Conservation (phyloP, 2,797 vertebrate genomes). For the Orientallactaga sibirica region DNA sequence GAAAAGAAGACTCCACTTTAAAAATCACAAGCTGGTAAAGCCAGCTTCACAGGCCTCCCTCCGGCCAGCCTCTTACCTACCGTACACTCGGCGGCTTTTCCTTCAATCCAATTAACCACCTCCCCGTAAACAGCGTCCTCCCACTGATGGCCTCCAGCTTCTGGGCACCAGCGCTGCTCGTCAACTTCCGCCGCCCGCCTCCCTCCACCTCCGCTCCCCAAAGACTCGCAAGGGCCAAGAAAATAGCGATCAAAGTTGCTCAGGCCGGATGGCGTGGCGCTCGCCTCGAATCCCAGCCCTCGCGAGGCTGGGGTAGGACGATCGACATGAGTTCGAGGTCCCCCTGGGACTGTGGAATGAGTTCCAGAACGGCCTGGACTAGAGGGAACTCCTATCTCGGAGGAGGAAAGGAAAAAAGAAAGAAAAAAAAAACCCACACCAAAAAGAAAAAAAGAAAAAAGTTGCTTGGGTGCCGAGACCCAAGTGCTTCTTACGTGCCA, state of each 20-base stretch:
- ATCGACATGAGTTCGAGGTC: no score
- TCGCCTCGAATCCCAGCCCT: no score
- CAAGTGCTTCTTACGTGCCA: neutral
- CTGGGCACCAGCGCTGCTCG: neutral
- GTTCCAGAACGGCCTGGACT: no score
- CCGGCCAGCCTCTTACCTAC: neutral
- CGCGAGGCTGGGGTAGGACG: no score
- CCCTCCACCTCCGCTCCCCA: neutral
- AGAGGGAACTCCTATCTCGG: no score
- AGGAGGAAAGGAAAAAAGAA: no score
- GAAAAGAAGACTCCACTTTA: neutral
- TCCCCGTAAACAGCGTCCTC: neutral
- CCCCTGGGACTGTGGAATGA: no score
- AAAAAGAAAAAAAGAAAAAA: neutral
- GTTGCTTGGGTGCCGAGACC: neutral
- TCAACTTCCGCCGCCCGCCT: constrained; percentile 26
- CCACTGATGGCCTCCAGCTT: constrained; percentile 59
- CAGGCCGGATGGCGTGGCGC: no score
- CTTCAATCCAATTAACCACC: constrained; percentile 52
- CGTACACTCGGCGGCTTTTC: neutral
- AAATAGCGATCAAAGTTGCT: neutral
- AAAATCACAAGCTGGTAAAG: constrained; percentile 53
- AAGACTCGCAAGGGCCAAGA: neutral
- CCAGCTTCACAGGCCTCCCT: neutral
- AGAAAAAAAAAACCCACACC: neutral